Percentiles rank a stretch among this genome's conserved stretches.
These are phyloP conservation scores for Halocynthia roretzi DNA, from an alignment of 23 tunicate species.

Conservation along the genomic window DNA sequence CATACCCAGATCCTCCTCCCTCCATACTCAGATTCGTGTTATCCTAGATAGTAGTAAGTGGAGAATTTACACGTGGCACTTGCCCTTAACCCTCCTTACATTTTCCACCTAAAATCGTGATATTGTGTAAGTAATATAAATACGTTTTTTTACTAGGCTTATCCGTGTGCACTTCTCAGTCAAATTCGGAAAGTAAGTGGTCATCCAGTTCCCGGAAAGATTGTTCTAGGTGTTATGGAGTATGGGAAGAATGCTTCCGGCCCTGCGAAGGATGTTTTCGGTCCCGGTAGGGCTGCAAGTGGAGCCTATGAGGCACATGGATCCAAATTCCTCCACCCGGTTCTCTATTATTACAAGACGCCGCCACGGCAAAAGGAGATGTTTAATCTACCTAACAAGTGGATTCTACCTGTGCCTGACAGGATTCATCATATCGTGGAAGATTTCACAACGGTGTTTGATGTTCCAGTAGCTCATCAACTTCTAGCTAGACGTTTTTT, in stretches of 20 bases:
- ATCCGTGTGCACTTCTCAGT: conserved; percentile 59
- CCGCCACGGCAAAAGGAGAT: background rate
- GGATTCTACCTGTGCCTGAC: conserved; percentile 69
- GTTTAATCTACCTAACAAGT: conserved; percentile 33
- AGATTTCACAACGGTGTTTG: conserved; percentile 72
- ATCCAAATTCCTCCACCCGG: conserved; percentile 76
- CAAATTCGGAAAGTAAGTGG: conserved; percentile 39
- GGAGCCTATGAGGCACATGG: conserved; percentile 44
- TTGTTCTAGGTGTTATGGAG: conserved; percentile 51
- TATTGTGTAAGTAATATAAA: too few species aligned
- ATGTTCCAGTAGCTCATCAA: conserved; percentile 42
- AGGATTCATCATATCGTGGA: conserved; percentile 76
- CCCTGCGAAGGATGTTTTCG: conserved; percentile 66
- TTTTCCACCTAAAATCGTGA: too few species aligned
- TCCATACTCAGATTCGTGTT: too few species aligned
- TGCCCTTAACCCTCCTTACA: too few species aligned
- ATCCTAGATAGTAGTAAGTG: too few species aligned
- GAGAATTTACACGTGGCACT: too few species aligned
- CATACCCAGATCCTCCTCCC: too few species aligned
- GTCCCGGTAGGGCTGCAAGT: conserved; percentile 34
- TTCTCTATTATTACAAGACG: conserved; percentile 56
- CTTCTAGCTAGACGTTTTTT: conserved; percentile 23
- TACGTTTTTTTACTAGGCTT: conserved; percentile 13
- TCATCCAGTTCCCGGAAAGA: conserved; percentile 37
- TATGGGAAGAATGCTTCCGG: conserved; percentile 84